These are phyloP conservation scores for Ptychoptera contaminata DNA, from an alignment of 2,888 invertebrate genomes.

Conservation along the genomic window DNA sequence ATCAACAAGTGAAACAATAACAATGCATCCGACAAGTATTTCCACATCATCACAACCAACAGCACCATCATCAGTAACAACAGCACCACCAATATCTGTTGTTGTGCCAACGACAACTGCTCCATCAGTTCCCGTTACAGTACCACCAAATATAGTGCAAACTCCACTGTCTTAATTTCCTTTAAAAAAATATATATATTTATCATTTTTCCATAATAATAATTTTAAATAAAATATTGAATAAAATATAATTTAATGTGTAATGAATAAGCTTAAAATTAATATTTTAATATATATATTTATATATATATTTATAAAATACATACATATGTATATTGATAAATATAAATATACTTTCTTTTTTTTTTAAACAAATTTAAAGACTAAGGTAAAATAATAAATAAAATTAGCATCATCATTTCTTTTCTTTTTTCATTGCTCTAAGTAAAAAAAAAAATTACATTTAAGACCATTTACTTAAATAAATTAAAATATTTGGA, in stretches of 20 bases:
- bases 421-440: too few relatives aligned
- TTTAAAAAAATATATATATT: too few relatives aligned
- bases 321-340: too few relatives aligned
- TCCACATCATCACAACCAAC: conserved; percentile 24
- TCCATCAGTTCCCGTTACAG: background rate
- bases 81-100: background rate
- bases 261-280: too few relatives aligned
- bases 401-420: too few relatives aligned
- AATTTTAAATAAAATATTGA: background rate
- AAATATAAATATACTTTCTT: too few relatives aligned
- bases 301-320: too few relatives aligned
- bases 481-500: too few relatives aligned
- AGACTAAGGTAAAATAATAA: too few relatives aligned
- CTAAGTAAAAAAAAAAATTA: too few relatives aligned
- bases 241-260: background rate
- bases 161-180: background rate
- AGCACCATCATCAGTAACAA: conserved; percentile 16
- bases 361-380: too few relatives aligned
- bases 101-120: background rate
- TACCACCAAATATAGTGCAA: conserved; percentile 3
- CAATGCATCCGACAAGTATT: conserved; percentile 15
- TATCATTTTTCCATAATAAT: background rate
- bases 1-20: conserved; percentile 9
- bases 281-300: background rate
- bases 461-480: too few relatives aligned